These are phyloP conservation scores for Drosophila nigrodunni DNA, from an alignment of 1,140 invertebrate species.

Conservation along the genomic window DNA sequence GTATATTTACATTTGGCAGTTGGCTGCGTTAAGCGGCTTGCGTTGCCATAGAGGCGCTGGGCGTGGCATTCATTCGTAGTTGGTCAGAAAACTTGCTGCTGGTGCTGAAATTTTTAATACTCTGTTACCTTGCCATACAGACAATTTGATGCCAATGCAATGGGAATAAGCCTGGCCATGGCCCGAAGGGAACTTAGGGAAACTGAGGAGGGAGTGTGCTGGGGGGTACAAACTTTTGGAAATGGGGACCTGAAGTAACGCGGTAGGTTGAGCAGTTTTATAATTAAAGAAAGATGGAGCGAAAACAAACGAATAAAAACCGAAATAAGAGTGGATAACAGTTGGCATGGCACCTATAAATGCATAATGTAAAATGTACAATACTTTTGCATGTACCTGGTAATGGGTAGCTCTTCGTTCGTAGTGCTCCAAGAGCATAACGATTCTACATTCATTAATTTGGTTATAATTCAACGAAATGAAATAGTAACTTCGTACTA, in stretches of 20 bases:
- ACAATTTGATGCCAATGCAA: conserved; percentile 79
- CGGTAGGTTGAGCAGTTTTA: conserved; percentile 43
- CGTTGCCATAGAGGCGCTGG: conserved; percentile 61
- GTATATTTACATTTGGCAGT: conserved; percentile 82
- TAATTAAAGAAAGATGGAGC: conserved; percentile 70
- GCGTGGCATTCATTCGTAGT: conserved; percentile 5
- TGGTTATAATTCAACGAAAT: not conserved
- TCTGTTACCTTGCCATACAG: conserved; percentile 76
- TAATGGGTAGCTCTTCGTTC: not conserved
- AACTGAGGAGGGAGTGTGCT: no score
- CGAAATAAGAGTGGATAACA: conserved; percentile 64
- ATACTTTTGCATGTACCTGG: not conserved
- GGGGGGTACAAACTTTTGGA: no score
- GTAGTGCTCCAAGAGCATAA: not conserved
- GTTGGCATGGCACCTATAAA: conserved; percentile 57
- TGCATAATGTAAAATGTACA: conserved; percentile 5
- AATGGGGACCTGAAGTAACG: no score
- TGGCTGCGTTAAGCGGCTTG: conserved; percentile 79
- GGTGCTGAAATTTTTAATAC: conserved; percentile 80
- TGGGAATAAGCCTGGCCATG: conserved; percentile 53
- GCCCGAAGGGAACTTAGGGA: not conserved
- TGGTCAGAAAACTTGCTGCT: conserved; percentile 66
- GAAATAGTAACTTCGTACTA: no score
- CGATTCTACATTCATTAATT: not conserved
- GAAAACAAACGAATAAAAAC: conserved; percentile 67